These are phyloP conservation scores for Moxostoma hubbsi DNA, from an alignment of 2,797 vertebrate species.

Conservation along the genomic window DNA sequence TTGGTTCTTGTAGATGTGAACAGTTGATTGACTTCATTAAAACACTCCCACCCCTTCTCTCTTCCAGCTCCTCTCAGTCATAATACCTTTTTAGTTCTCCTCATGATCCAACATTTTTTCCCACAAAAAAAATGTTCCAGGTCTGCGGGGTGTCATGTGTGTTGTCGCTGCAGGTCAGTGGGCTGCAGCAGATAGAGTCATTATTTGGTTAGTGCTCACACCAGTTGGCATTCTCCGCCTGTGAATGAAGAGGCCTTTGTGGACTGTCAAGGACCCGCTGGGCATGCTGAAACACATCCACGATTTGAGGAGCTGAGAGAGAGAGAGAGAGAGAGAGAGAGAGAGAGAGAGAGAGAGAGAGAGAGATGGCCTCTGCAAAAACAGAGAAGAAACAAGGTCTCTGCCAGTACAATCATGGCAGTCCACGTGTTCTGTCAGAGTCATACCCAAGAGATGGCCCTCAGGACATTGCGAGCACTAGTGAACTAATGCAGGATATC, in stretches of 20 bases:
- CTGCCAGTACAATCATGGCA: constrained; percentile 70
- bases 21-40: constrained; percentile 46
- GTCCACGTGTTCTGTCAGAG: constrained; percentile 68
- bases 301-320: constrained; percentile 86
- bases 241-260: constrained; percentile 86
- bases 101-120: constrained; percentile 56
- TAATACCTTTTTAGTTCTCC: constrained; percentile 58
- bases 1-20: constrained; percentile 35
- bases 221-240: constrained; percentile 80
- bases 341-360: too few species aligned
- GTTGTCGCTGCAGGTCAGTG: constrained; percentile 70
- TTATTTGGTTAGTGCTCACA: constrained; percentile 74
- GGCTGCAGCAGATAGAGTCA: constrained; percentile 73
- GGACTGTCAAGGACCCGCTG: constrained; percentile 82
- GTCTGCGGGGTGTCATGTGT: constrained; percentile 69
- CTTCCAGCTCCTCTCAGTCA: constrained; percentile 38
- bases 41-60: constrained; percentile 41
- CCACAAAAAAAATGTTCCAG: constrained; percentile 65
- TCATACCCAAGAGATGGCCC: constrained; percentile 65
- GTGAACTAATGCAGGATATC: constrained; percentile 38
- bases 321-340: constrained; percentile 47
- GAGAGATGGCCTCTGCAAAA: constrained; percentile 70
- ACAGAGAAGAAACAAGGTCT: constrained; percentile 71
- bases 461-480: constrained; percentile 1
- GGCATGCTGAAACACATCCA: constrained; percentile 85